These are phyloP conservation scores for Oophaga sylvatica DNA, from an alignment of 2,797 vertebrate genomes.

Conservation along the genomic window DNA sequence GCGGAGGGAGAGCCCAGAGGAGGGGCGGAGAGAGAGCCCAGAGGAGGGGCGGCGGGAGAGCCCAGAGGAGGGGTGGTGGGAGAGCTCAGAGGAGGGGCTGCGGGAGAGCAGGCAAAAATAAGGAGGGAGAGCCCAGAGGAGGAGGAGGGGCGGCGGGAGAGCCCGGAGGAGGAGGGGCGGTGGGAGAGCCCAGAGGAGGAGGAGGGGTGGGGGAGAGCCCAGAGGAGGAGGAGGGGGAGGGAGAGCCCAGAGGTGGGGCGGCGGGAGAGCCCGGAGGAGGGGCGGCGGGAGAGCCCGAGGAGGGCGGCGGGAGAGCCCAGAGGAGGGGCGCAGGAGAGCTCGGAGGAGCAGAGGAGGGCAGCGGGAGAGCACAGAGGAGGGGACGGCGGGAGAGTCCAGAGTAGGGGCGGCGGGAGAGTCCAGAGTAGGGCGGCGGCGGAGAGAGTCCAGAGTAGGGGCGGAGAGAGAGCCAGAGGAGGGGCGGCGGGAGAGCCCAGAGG, in stretches of 20 bases:
- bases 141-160: no score
- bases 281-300: background rate
- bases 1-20: background rate
- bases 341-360: background rate
- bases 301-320: background rate
- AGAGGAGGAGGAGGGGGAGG: no score
- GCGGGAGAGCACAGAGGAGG: background rate
- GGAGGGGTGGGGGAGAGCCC: no score
- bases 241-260: no score
- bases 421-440: background rate
- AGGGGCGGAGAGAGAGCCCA: background rate
- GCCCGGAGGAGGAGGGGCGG: no score
- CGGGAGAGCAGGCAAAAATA: no score
- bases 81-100: background rate
- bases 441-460: background rate
- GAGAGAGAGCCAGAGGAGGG: background rate
- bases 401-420: no score
- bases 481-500: no score
- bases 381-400: background rate
- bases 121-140: background rate
- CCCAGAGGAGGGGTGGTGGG: no score
- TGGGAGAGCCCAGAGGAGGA: no score
- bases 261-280: no score
- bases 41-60: background rate
- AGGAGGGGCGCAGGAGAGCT: no score